Base-by-base conservation (phyloP, 2,113 vertebrate species). In the Lipotes vexillifer region DNA sequence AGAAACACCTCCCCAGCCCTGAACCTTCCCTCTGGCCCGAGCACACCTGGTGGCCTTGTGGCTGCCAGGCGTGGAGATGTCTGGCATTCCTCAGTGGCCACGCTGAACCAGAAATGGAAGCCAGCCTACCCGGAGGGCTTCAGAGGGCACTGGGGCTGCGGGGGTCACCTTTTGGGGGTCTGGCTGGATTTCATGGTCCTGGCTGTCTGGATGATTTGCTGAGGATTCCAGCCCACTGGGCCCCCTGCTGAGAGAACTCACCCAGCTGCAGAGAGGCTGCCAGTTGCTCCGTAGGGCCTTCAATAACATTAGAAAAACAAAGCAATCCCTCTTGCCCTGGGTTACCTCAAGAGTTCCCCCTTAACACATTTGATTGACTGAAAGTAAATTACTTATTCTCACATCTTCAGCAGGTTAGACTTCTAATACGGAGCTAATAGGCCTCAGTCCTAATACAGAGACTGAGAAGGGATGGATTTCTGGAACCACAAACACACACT, bases 171-270 rank as follows among this genome's bases (percentile, higher is more conserved):
- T 99, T 98, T 97, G 96, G 98, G 99, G 98, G 97, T 97, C 99
- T 99, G 99, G 98, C 98, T 98, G 98, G 98, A 99, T 99, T 99
- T 99, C 99, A 99, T 98, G 99, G 99, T 99, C 98, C 98, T 97
- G 97, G 98, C 98, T 99, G 99, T 99, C 99, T 98, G 98, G 98
- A 99, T 99, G 99, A 99, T 99, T 99, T 99, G 99, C 99, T 98
- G 98, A 98, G 98, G 98, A 98, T 98, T 98, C 98, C 98, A 98
- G 98, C 96, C 96, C 96, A 88, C 90, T 46, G 46, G 97, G 98
- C 98, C 98, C 99, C 99, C 99, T 99, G 99, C 99, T 99, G 99
- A 98, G 99, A 99, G 98, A 98, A 97, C 98, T 98, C 97, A 98
- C 98, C 99, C 98, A 98, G 98, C 98, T 97, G 98, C 98, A 97